Evolutionary conservation across 1,140 invertebrate genomes (phyloP), one percentile per base, ranked within the genome.

Genomic region (Contarinia nasturtii): DNA sequence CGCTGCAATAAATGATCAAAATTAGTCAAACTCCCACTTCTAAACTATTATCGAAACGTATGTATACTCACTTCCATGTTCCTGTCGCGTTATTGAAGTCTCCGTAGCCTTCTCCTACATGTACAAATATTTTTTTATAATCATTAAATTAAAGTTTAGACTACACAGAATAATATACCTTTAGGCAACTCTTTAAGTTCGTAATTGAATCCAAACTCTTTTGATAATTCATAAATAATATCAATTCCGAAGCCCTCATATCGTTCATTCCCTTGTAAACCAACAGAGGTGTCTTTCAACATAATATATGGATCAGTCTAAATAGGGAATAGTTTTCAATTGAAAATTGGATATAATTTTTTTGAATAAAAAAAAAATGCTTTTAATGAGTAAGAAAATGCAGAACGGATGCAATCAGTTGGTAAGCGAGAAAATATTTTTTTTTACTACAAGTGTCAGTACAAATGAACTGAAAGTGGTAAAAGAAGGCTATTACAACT

Each of bases 381-480:
- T n/a, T n/a, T n/a, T n/a, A n/a, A n/a, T n/a, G n/a, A n/a, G n/a
- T n/a, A n/a, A n/a, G n/a, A n/a, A n/a, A n/a, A n/a, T n/a, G n/a
- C n/a, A n/a, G n/a, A n/a, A n/a, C n/a, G n/a, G n/a, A n/a, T n/a
- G n/a, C n/a, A n/a, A n/a, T n/a, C n/a, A n/a, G n/a, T n/a, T n/a
- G n/a, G n/a, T 34, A 34, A 34, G 14, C 14, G 33, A 34, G 14
- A 8, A 8, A 8, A 8, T 14, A 34, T 34, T 34, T 34, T 50
- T 51, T 67, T 78, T 76, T 67, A 95, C 92, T 74, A 92, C 63
- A 55, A 92, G 86, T 4, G 88, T 91, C 1, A 87, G 89, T 0
- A 96, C 88, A 41, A 82, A 76, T 44, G 96, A 76, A 0, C 87
- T 93, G n/a, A n/a, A n/a, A n/a, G n/a, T n/a, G n/a, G n/a, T n/a